Base-by-base conservation (phyloP, 2,797 vertebrate genomes). In the Benthosema pterotum region DNA sequence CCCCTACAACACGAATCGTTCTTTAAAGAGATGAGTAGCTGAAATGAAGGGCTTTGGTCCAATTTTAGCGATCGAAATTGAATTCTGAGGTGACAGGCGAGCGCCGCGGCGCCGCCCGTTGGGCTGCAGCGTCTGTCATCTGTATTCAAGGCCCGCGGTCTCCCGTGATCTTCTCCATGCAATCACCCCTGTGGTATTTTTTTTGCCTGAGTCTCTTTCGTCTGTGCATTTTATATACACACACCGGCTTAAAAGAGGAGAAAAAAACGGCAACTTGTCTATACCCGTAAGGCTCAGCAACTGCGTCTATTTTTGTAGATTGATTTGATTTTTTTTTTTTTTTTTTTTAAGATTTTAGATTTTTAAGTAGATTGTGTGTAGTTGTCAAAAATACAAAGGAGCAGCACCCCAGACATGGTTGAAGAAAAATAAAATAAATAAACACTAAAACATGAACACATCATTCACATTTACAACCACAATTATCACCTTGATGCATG, bases 21-120 rank as follows among this genome's bases (percentile, higher is more conserved):
- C 66, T 71, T 75, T 82, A 86, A 79, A 71, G 66, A 60, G 66
- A 75, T 61, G 60, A 78, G 58, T 48, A 67, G 72, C 87, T 69
- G 67, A 76, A 82, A 79, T 81, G 75, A 85, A 82, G 72, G 78
- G 71, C 77, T 81, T 80, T 72, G 69, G 74, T 75, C 65, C 80
- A 77, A 87, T 83, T 82, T 75, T 61, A 64, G 63, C 47, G 51
- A 46, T 54, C 60, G 75, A 73, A 84, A 88, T 86, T 83, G 80
- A 86, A 89, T 88, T 86, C 65, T 69, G 72, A 65, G 71, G 69
- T 69, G 74, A 83, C 63, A 32, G 42, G 28, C 18, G 11, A 28
- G 43, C 32, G n/a, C 22, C 18, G 57, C 58, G 52, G 18, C 72
- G 64, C 69, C 68, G 70, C 67, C 57, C 53, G 45, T 74, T 69